A percentile compares a stretch with the other conserved stretches of the same genome.
phyloP scores from a whole-genome alignment of 2,888 invertebrate genomes.

The Syritta pipiens region DNA sequence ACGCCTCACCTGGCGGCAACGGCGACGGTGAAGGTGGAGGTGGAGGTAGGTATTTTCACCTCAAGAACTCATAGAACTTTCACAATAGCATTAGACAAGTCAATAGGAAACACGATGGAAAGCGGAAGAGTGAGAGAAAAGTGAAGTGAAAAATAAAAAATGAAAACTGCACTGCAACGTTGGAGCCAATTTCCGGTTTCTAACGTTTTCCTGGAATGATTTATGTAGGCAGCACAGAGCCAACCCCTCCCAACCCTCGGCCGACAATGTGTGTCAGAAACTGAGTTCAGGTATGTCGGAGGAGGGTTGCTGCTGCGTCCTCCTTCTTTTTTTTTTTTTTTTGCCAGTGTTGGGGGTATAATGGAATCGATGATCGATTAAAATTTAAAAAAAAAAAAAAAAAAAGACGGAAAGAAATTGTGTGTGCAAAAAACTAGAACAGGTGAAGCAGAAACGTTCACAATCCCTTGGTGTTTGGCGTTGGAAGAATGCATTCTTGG shows the following conservation, averaged over 20 bases:
- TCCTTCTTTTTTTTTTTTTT: conserved; percentile 27
- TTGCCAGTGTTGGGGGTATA: neutral
- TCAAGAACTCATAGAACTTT: conserved; percentile 28
- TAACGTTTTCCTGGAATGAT: conserved; percentile 41
- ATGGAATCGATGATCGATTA: conserved; percentile 48
- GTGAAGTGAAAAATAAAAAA: conserved; percentile 9
- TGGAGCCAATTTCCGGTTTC: conserved; percentile 61
- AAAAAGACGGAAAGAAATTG: neutral
- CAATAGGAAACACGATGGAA: conserved; percentile 3
- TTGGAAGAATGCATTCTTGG: too few relatives aligned
- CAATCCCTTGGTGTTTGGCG: too few relatives aligned
- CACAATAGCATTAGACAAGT: conserved; percentile 49
- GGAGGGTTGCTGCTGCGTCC: conserved; percentile 6
- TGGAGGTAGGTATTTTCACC: neutral
- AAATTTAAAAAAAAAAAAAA: conserved; percentile 10
- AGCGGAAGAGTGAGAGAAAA: neutral
- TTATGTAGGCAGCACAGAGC: conserved; percentile 25
- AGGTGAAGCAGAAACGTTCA: too few relatives aligned
- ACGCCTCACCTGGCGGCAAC: neutral
- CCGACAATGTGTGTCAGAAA: conserved; percentile 39
- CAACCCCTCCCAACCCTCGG: neutral
- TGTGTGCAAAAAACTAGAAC: neutral
- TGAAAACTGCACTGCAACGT: conserved; percentile 37
- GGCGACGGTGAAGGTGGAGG: neutral
- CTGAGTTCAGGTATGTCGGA: conserved; percentile 15